Conservation (phyloP, 1,140 invertebrate genomes). For the Thaumetopoea pityocampa region DNA sequence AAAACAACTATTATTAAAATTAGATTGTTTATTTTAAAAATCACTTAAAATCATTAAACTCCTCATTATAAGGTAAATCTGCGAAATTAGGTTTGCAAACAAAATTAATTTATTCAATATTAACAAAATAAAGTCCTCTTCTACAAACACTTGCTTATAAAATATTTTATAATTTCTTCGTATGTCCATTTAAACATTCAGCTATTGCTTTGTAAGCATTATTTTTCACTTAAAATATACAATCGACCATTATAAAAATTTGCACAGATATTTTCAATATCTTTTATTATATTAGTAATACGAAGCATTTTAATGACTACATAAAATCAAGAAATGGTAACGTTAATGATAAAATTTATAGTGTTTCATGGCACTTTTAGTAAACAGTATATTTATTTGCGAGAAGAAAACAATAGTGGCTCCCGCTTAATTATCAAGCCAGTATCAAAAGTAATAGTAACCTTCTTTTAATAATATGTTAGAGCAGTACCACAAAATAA, state of each 20-base stretch:
- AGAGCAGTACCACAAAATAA: too few relatives aligned
- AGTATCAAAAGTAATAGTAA: too few relatives aligned
- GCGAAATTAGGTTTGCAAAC: conserved; percentile 3
- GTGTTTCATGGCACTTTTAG: conserved; percentile 23
- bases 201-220: conserved; percentile 1
- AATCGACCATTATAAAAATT: conserved; percentile 4
- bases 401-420: too few relatives aligned
- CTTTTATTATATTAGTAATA: conserved; percentile 15
- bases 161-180: too few relatives aligned
- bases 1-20: conserved; percentile 5
- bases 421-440: too few relatives aligned
- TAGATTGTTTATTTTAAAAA: conserved; percentile 22
- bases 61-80: conserved; percentile 1
- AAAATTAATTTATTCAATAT: background rate
- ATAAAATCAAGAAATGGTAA: conserved; percentile 21
- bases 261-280: conserved; percentile 20
- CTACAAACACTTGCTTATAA: too few relatives aligned
- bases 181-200: too few relatives aligned
- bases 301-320: conserved; percentile 19
- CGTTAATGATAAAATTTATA: conserved; percentile 13
- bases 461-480: too few relatives aligned
- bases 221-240: background rate
- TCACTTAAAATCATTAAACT: conserved; percentile 21
- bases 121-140: too few relatives aligned
- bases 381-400: conserved; percentile 16